Conservation (phyloP, 2,888 invertebrate genomes). For the Amblyjoppa fuscipennis region DNA sequence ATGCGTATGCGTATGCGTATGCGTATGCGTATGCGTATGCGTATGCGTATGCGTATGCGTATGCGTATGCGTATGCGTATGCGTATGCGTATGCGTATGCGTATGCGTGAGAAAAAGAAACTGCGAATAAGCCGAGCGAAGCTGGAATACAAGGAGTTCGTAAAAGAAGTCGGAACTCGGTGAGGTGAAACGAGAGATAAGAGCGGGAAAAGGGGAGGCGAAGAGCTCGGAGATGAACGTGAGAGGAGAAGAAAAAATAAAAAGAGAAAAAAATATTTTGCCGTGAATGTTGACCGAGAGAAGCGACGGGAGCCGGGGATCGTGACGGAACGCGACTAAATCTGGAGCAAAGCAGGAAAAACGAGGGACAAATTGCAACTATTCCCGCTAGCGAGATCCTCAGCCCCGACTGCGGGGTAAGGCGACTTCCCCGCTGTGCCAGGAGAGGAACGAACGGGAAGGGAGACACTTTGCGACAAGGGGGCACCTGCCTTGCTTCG, state of each 20-base stretch:
- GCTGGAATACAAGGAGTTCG: neutral
- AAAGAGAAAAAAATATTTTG: slow-evolving; percentile 1
- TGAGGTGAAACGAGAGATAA: slow-evolving; percentile 4
- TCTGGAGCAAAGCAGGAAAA: slow-evolving; percentile 62
- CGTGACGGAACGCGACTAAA: slow-evolving; percentile 61
- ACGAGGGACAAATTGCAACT: slow-evolving; percentile 66
- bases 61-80: no score
- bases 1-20: no score
- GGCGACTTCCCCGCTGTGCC: no score
- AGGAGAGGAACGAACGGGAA: neutral
- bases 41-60: no score
- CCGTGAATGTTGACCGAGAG: slow-evolving; percentile 45
- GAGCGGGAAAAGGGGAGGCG: neutral
- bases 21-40: no score
- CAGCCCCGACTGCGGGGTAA: neutral
- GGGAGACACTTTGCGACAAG: neutral
- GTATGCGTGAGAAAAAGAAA: neutral
- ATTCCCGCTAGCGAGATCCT: slow-evolving; percentile 38
- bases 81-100: no score
- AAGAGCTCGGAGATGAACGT: slow-evolving; percentile 4
- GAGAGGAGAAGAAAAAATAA: neutral
- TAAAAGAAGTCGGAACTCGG: neutral
- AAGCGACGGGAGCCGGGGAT: slow-evolving; percentile 27
- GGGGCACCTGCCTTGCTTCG: slow-evolving; percentile 49
- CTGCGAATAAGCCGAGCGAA: slow-evolving; percentile 3